A percentile compares a stretch with the other conserved stretches of the same genome.
Conservation (phyloP, 2,113 vertebrate species). For the Colius striatus region DNA sequence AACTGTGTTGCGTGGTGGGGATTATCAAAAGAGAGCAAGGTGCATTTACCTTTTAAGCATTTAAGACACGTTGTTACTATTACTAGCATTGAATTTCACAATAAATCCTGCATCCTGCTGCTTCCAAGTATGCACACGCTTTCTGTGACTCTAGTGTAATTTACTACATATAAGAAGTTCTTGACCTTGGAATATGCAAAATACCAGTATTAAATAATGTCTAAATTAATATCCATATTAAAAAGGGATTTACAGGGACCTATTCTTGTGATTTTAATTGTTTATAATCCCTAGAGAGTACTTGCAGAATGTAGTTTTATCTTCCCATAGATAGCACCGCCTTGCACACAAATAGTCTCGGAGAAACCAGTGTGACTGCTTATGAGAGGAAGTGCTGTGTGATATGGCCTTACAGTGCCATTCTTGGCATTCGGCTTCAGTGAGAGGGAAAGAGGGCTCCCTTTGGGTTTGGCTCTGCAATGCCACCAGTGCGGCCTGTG, state of each 20-base stretch:
- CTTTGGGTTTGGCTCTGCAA: neutral
- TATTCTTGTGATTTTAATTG: neutral
- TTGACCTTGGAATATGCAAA: neutral
- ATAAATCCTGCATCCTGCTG: neutral
- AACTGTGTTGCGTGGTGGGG: conserved; percentile 5
- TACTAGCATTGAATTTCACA: neutral
- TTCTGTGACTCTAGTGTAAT: conserved; percentile 12
- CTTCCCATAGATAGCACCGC: neutral
- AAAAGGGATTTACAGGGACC: neutral
- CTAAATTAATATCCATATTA: neutral
- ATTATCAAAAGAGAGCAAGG: conserved; percentile 40
- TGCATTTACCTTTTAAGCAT: conserved; percentile 56
- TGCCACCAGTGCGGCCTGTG: neutral
- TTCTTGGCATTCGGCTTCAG: neutral
- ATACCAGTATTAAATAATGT: neutral
- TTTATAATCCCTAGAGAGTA: neutral
- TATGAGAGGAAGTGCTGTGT: neutral
- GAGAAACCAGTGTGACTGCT: neutral
- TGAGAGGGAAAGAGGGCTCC: neutral
- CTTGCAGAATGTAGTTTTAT: neutral
- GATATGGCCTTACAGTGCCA: neutral
- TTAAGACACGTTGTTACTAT: conserved; percentile 3
- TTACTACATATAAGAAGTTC: neutral
- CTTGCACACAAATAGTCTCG: neutral
- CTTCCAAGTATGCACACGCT: neutral